Base-by-base conservation (phyloP, 2,888 invertebrate species). In the Bursaphelenchus okinawaensis region DNA sequence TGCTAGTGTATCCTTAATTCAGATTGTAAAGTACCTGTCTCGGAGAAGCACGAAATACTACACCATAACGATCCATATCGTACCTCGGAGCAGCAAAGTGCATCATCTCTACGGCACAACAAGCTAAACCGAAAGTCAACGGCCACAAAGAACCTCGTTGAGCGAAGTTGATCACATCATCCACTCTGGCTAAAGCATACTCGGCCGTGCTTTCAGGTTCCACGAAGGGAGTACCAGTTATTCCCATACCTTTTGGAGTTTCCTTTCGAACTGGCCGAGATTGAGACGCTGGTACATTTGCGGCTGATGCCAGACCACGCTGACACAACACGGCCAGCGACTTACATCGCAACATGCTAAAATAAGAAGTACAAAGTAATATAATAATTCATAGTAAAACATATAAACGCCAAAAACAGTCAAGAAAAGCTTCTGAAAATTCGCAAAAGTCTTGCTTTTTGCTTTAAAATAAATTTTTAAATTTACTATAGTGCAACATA, bases 21-120 rank as follows among this genome's bases (percentile, higher is more conserved):
- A n/a, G n/a, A n/a, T n/a, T n/a, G n/a, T n/a, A n/a, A 8, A 8
- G 8, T 22, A 61, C 80, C 74, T 80, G 80, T 62, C 80, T 70
- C 4, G 81, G 80, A 8, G 80, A 79, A 23, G 80, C 80, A 58
- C 98, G 88, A 84, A 98, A 98, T 3, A 98, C 95, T 22, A 98
- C 93, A 83, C 98, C 98, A 87, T 89, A 87, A 84, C 94, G 89
- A 88, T 98, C 96, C 95, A 99, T 96, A 84, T 98, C 98, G 83
- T 98, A 98, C 76, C 98, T 87, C 2, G 98, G 95, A 29, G 95
- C 96, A 73, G 98, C 96, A 63, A 96, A 93, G 86, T 98, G 96
- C 76, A 77, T 77, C 61, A 69, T 69, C 86, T 96, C 96, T 4
- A 98, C 95, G 71, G 96, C 96, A 86, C 96, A 98, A 82, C 96